Percentiles rank a stretch among this genome's conserved stretches.
Conservation (phyloP, 2,113 vertebrate genomes). For the Rhea americana region DNA sequence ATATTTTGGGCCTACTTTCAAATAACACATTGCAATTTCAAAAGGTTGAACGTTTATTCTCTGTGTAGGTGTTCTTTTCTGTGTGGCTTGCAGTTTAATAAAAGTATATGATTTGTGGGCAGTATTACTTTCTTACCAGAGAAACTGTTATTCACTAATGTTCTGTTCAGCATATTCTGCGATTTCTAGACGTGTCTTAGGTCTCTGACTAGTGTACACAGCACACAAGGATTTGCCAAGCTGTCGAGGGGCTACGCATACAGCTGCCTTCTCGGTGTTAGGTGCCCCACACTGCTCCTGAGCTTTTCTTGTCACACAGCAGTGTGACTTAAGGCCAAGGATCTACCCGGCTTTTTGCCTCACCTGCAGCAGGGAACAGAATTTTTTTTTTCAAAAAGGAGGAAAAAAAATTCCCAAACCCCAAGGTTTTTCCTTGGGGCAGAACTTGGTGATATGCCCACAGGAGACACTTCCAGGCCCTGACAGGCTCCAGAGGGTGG, state of each 20-base stretch:
- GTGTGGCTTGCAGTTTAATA: rapidly evolving
- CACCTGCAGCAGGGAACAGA: too few species aligned
- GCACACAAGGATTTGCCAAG: not conserved
- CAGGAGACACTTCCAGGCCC: not conserved
- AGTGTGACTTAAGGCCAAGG: not conserved
- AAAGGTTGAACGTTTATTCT: not conserved
- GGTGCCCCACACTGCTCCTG: too few species aligned
- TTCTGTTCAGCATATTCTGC: not conserved
- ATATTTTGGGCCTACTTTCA: too few species aligned
- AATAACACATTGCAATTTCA: rapidly evolving
- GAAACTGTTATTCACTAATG: not conserved
- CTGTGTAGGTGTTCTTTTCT: rapidly evolving
- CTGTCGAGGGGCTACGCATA: not conserved
- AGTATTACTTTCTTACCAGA: not conserved
- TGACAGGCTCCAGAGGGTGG: rapidly evolving
- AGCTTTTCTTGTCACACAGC: too few species aligned
- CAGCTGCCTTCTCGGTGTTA: too few species aligned
- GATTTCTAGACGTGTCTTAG: not conserved
- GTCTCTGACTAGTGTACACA: not conserved
- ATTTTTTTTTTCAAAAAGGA: not conserved
- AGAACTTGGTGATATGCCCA: too few species aligned
- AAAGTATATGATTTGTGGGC: not conserved
- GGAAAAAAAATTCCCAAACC: too few species aligned
- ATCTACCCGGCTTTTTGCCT: not conserved
- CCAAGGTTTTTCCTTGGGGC: too few species aligned